Conservation (phyloP, 2,888 invertebrate genomes). For the Keiferia lycopersicella region DNA sequence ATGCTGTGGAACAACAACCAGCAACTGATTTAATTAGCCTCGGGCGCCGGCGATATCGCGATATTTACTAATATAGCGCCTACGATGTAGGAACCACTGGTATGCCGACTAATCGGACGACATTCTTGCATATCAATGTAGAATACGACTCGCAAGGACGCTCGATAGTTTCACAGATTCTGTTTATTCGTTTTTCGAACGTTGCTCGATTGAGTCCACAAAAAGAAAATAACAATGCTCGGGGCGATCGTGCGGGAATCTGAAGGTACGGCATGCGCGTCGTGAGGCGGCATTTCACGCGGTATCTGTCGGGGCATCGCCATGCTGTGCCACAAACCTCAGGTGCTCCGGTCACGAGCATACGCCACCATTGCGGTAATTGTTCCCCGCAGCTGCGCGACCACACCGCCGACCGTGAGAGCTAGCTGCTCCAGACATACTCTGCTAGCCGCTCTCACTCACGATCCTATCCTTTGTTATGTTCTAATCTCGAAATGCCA, state of each 20-base stretch:
- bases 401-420: constrained; percentile 54
- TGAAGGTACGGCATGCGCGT: constrained; percentile 59
- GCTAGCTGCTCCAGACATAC: constrained; percentile 29
- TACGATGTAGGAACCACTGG: constrained; percentile 56
- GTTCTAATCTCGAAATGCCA: constrained; percentile 30
- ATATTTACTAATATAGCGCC: constrained; percentile 74
- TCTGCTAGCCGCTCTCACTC: constrained; percentile 40
- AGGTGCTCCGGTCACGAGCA: constrained; percentile 66
- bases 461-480: constrained; percentile 33
- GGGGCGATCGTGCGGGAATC: constrained; percentile 67
- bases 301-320: constrained; percentile 72
- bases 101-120: constrained; percentile 71
- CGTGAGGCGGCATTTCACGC: constrained; percentile 78
- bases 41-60: constrained; percentile 62
- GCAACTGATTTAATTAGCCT: constrained; percentile 56
- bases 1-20: constrained; percentile 36
- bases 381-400: constrained; percentile 71
- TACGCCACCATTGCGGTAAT: constrained; percentile 72
- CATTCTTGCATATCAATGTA: constrained; percentile 73
- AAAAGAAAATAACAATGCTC: constrained; percentile 43
- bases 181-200: constrained; percentile 26
- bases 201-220: constrained; percentile 28
- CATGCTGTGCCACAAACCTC: constrained; percentile 58
- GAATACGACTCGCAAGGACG: constrained; percentile 67
- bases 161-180: constrained; percentile 39